Evolutionary conservation across 2,113 vertebrate species (phyloP).

Genomic region (Cyphomyrus discorhynchus): DNA sequence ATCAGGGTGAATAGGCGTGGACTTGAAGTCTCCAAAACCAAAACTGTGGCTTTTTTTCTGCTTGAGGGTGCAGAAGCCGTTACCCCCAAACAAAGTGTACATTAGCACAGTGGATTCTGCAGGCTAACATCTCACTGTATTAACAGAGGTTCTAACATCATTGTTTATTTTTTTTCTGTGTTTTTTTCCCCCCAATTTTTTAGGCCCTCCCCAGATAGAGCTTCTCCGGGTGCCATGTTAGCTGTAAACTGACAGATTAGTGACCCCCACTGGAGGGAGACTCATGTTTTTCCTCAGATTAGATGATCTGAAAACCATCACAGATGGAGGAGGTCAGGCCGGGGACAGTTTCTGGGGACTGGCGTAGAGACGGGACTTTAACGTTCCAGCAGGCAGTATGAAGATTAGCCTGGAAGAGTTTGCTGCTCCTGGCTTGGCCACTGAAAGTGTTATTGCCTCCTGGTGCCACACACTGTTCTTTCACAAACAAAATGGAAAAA

Average conservation of each 20-base stretch:
- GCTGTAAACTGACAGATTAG: constrained; percentile 15
- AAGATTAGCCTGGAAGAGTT: neutral
- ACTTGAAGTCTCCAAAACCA: neutral
- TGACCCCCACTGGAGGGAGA: neutral
- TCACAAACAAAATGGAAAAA: neutral
- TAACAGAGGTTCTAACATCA: neutral
- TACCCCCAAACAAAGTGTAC: neutral
- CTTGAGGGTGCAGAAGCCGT: neutral
- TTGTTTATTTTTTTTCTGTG: neutral
- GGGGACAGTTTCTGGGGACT: neutral
- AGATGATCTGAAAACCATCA: constrained; percentile 12
- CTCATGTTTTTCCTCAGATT: constrained; percentile 1
- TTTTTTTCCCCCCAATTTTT: neutral
- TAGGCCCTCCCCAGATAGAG: neutral
- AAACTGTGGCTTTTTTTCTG: neutral
- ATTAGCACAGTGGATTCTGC: neutral
- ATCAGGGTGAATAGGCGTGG: neutral
- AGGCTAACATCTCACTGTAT: neutral
- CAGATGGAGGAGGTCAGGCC: constrained; percentile 18
- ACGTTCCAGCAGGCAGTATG: neutral
- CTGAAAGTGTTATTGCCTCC: neutral
- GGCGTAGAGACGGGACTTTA: neutral
- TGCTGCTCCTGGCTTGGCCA: neutral
- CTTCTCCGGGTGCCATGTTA: constrained; percentile 4
- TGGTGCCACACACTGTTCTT: neutral